Evolutionary conservation across 2,888 invertebrate genomes (phyloP), one percentile per base, ranked within the genome.

Genomic region (Megastigmus dorsalis): DNA sequence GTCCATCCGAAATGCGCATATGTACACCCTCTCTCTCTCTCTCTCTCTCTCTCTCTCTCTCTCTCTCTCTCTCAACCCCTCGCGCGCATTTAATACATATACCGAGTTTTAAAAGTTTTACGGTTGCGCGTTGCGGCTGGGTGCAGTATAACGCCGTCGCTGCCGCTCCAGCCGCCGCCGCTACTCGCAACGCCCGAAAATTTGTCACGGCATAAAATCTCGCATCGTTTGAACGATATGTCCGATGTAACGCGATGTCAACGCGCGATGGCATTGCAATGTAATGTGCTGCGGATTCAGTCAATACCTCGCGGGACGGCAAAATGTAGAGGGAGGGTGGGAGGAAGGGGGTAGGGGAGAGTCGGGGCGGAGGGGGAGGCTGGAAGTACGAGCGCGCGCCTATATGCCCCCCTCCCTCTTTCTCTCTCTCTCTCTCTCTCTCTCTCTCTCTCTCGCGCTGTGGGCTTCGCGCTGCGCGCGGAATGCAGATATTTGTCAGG

Each of bases 401-500:
- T 13, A 9, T 26, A 38, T 59, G 26, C 7, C 38, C 41, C 26
- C 9, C 13, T 26, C 50, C 13, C 50, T n/a, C 45, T 45, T 4
- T 15, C 2, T 18, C 23, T 2, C 38, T 1, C 45, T 30, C 30
- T 4, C 15, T 4, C n/a, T n/a, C 26, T 7, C 13, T 26, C 50
- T 10, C 50, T n/a, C 45, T 45, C 4, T 15, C 2, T 18, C 23
- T 2, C 38, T 1, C 45, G 45, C 30, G 13, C 15, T 4, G 23
- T 6, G 9, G 4, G 66, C n/a, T n/a, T n/a, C n/a, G n/a, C n/a
- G 43, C 10, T n/a, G 43, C 43, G 78, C 78, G 74, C 81, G 85
- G 84, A 84, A 84, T 82, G 82, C 83, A 83, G 86, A 86, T 86
- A 85, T 86, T 86, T 85, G 85, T 84, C 85, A 84, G 85, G 83